Evolutionary conservation across 2,888 invertebrate species (phyloP).

Genomic region (Archaeoteleia sp.): DNA sequence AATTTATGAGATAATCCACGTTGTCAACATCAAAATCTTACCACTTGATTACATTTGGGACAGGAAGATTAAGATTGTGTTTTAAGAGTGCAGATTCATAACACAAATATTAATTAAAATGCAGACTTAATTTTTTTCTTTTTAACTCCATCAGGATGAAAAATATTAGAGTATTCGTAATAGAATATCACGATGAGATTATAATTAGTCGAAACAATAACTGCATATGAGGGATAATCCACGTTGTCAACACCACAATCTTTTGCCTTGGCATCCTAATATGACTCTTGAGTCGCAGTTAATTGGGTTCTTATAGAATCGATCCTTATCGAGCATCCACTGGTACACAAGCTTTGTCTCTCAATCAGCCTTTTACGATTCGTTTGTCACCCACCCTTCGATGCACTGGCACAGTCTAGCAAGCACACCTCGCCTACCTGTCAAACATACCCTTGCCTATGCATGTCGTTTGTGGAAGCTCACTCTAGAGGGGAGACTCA

Average conservation of each 20-base stretch:
- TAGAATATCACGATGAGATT: too few species aligned
- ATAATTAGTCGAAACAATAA: too few species aligned
- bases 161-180: too few species aligned
- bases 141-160: too few species aligned
- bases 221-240: constrained; percentile 9
- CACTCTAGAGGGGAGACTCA: constrained; percentile 39
- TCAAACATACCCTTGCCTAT: constrained; percentile 62
- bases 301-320: constrained; percentile 17
- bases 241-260: constrained; percentile 15
- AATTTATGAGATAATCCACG: too few species aligned
- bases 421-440: constrained; percentile 33
- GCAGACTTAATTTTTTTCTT: too few species aligned
- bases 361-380: constrained; percentile 20
- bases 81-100: too few species aligned
- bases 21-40: too few species aligned
- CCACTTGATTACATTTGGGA: too few species aligned
- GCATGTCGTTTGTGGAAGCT: constrained; percentile 63
- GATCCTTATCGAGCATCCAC: neutral
- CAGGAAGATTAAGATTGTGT: too few species aligned
- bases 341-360: constrained; percentile 6
- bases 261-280: constrained; percentile 11
- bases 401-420: neutral
- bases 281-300: constrained; percentile 4
- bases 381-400: constrained; percentile 10
- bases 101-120: too few species aligned